These are phyloP conservation scores for Acrocephalus kingi DNA, from an alignment of 2,113 vertebrate species.

Conservation along the genomic window DNA sequence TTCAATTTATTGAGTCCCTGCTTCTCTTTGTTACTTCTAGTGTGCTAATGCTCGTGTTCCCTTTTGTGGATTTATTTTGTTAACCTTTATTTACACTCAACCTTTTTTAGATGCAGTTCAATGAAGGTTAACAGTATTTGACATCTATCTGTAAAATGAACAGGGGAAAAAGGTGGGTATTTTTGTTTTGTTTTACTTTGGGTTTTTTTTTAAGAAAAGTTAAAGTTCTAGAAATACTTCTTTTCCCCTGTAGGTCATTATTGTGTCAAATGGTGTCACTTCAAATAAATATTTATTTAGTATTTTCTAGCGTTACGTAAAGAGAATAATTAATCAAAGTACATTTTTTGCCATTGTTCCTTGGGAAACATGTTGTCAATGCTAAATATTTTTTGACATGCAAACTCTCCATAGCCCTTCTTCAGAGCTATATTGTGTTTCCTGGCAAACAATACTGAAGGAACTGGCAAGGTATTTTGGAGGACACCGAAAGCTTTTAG, in stretches of 20 bases:
- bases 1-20: background rate
- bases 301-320: background rate
- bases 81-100: background rate
- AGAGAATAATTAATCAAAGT: background rate
- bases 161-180: background rate
- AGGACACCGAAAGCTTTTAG: background rate
- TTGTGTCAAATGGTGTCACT: background rate
- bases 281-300: background rate
- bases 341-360: background rate
- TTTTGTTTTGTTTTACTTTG: background rate
- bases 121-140: conserved; percentile 2
- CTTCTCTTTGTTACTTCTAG: background rate
- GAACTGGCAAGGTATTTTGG: background rate
- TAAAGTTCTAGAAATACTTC: background rate
- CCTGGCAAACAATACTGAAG: background rate
- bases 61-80: background rate
- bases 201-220: background rate
- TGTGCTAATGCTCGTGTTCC: background rate
- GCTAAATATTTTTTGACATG: background rate
- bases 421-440: background rate
- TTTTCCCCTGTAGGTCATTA: background rate
- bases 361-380: background rate
- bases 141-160: background rate
- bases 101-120: conserved; percentile 20
- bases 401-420: background rate